Base-by-base conservation (phyloP, 1,140 invertebrate species). In the Sesamia nonagrioides region DNA sequence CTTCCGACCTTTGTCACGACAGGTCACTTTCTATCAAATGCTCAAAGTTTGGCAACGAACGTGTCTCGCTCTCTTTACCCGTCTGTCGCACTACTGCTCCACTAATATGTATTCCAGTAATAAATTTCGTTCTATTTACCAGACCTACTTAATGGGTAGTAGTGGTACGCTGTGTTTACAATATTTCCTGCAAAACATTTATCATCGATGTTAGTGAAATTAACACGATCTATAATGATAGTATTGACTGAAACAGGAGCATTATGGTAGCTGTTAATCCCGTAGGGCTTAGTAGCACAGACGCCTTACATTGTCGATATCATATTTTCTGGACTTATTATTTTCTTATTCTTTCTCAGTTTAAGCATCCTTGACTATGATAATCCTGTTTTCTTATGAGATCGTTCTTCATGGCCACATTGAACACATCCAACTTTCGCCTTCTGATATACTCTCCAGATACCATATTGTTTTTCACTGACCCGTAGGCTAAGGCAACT, bases 1-100 rank as follows among this genome's bases (percentile, higher is more conserved):
- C 83, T 92, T 94, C 91, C 91, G 91, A 92, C 86, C 89, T 92
- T 92, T 94, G 91, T 94, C 87, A 86, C 84, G 77, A 83, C 69
- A 61, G 73, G 81, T 79, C 83, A 88, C 88, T 91, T 90, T 91
- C 89, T 87, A 87, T 80, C 56, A 37, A 69, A 77, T 75, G 74
- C 66, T 45, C 40, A 48, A 11, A 6, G 13, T 86, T 79, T 82
- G 74, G 68, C 81, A 78, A 80, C 77, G 58, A 77, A 81, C 56
- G 66, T 74, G 87, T 86, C 79, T 74, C 86, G 86, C 87, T 91
- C 88, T 86, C 88, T 87, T 89, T 89, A 60, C 77, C 18, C 48
- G 13, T 48, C 58, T 75, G 35, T 58, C 52, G 42, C 71, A 73
- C 54, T 56, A 56, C 50, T 68, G 63, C 40, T 68, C 63, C 40